A percentile compares a stretch with the other conserved stretches of the same genome.
phyloP scores from a whole-genome alignment of 1,140 invertebrate genomes.

The Leptinotarsa texana region DNA sequence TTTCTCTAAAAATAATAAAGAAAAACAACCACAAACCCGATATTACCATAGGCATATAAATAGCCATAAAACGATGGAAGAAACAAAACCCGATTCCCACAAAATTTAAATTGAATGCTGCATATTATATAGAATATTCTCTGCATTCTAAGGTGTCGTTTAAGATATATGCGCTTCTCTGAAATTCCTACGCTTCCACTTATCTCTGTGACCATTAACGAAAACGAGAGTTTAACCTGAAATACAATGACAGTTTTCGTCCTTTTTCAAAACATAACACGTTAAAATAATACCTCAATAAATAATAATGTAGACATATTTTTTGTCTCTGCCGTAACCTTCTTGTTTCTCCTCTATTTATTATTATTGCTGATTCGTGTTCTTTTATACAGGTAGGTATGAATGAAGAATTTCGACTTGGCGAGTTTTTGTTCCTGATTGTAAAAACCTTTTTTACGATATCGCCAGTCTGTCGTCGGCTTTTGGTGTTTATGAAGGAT shows the following conservation, averaged over 20 bases:
- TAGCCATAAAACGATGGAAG: conserved; percentile 50
- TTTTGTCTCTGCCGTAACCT: conserved; percentile 21
- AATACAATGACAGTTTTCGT: conserved; percentile 37
- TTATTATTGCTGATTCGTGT: conserved; percentile 21
- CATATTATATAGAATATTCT: conserved; percentile 54
- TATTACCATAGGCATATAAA: conserved; percentile 53
- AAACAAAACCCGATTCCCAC: conserved; percentile 48
- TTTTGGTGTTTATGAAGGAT: too few species aligned
- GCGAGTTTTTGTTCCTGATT: not conserved
- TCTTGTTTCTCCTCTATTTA: conserved; percentile 24
- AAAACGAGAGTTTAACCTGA: conserved; percentile 46
- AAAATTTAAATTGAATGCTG: conserved; percentile 54
- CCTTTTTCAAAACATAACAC: conserved; percentile 37
- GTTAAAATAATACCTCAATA: conserved; percentile 33
- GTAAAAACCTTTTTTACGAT: not conserved
- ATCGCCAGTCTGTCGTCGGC: too few species aligned
- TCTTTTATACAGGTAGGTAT: conserved; percentile 8
- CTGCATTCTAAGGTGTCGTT: conserved; percentile 51
- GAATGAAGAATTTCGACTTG: conserved; percentile 3
- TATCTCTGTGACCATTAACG: conserved; percentile 47
- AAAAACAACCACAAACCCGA: conserved; percentile 45
- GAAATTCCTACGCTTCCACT: conserved; percentile 46
- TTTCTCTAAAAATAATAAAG: conserved; percentile 35
- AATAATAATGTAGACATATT: conserved; percentile 32
- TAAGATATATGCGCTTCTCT: conserved; percentile 49